These are phyloP conservation scores for Apteryx mantelli DNA, from an alignment of 2,113 vertebrate genomes.

Conservation along the genomic window DNA sequence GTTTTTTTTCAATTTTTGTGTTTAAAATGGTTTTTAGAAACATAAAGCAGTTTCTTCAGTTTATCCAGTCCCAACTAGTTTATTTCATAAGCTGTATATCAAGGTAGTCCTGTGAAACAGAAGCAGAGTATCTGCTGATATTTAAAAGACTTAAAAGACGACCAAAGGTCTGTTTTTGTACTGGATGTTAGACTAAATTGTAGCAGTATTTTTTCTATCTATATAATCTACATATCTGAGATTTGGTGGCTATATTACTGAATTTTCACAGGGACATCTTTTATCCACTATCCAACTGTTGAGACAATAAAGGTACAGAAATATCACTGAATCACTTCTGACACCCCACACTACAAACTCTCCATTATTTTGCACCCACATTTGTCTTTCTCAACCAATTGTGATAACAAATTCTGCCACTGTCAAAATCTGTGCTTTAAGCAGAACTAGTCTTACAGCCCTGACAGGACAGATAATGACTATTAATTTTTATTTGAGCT, in stretches of 20 bases:
- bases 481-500: background rate
- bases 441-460: background rate
- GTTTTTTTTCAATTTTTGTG: background rate
- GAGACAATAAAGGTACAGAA: background rate
- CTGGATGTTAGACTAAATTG: background rate
- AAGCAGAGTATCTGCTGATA: background rate
- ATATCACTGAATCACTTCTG: background rate
- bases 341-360: background rate
- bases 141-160: background rate
- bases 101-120: background rate
- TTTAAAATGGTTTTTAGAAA: background rate
- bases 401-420: background rate
- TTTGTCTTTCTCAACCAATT: background rate
- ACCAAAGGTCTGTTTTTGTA: background rate
- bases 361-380: background rate
- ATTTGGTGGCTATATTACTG: background rate
- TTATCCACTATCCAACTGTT: background rate
- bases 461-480: background rate
- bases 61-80: background rate
- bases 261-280: background rate
- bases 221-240: background rate
- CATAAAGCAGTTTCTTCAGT: background rate
- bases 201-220: background rate
- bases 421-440: background rate
- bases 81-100: background rate